Percentiles rank a stretch among this genome's conserved stretches.
phyloP scores from a whole-genome alignment of 2,888 invertebrate genomes.

The Thecocarcelia acutangulata region DNA sequence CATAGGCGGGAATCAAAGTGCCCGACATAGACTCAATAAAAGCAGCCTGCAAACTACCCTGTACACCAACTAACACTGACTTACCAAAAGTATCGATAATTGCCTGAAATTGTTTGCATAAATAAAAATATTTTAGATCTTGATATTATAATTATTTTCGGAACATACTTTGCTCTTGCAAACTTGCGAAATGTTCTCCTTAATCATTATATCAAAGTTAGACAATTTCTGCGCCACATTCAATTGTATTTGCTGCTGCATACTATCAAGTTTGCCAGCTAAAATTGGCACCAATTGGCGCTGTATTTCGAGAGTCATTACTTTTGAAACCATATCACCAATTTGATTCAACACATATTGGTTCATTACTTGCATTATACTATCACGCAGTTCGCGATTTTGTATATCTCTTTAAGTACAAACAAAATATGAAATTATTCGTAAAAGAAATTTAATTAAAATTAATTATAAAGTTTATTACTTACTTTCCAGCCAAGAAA shows the following conservation, averaged over 20 bases:
- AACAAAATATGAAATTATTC: not conserved
- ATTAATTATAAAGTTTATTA: not conserved
- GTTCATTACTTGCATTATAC: conserved; percentile 82
- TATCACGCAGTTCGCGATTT: conserved; percentile 83
- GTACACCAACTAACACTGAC: conserved; percentile 86
- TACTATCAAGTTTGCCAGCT: conserved; percentile 85
- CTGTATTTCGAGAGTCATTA: conserved; percentile 84
- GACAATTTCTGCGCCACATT: conserved; percentile 88
- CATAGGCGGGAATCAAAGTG: conserved; percentile 91
- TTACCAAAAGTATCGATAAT: conserved; percentile 89
- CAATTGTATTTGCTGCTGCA: conserved; percentile 87
- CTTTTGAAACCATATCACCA: conserved; percentile 83
- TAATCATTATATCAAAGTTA: conserved; percentile 88
- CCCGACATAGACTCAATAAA: conserved; percentile 90
- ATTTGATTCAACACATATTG: conserved; percentile 83
- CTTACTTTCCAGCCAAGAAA: conserved; percentile 78
- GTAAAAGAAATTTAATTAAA: not conserved
- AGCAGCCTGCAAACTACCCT: conserved; percentile 88
- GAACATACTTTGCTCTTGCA: conserved; percentile 87
- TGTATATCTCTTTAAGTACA: conserved; percentile 79
- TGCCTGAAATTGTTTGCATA: conserved; percentile 82
- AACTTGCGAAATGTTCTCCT: conserved; percentile 90
- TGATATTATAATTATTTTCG: not conserved
- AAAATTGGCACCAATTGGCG: conserved; percentile 83
- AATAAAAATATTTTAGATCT: too few relatives aligned